Percentiles rank a stretch among this genome's conserved stretches.
Conservation (phyloP, 37 sponge, comb jelly and placozoan genomes). For the Halisarca cf. caerulea region DNA sequence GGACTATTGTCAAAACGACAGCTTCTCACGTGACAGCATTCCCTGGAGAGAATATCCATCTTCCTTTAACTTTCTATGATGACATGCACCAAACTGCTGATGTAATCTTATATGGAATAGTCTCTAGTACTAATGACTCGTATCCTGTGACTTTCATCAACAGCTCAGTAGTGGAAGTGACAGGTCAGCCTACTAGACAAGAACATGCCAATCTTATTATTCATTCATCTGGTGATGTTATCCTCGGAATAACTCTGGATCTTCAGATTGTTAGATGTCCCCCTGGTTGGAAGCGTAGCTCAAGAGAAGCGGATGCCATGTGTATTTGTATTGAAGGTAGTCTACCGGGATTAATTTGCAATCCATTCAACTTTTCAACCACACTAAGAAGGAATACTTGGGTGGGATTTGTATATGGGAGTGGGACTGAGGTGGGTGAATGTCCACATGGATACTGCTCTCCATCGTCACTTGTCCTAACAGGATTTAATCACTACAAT, state of each 20-base stretch:
- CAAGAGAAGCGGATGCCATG: neutral
- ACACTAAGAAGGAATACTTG: neutral
- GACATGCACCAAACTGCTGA: slow-evolving; percentile 18
- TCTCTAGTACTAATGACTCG: neutral
- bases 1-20: neutral
- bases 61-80: slow-evolving; percentile 31
- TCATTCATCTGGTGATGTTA: neutral
- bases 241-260: neutral
- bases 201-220: neutral
- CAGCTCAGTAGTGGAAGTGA: neutral
- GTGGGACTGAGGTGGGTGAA: neutral
- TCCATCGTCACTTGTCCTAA: neutral
- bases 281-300: neutral
- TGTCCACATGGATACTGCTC: slow-evolving; percentile 4
- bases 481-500: slow-evolving; percentile 17
- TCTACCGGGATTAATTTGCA: neutral
- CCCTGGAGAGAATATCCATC: slow-evolving; percentile 34
- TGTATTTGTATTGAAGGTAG: neutral
- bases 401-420: neutral
- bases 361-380: neutral
- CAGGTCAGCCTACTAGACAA: neutral
- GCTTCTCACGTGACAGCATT: neutral
- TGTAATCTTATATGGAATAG: neutral
- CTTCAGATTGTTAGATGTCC: neutral
- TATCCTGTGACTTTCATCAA: neutral